Evolutionary conservation across 2,797 vertebrate genomes (phyloP), one percentile per base, ranked within the genome.

Genomic region (Melanotaenia maccullochi): DNA sequence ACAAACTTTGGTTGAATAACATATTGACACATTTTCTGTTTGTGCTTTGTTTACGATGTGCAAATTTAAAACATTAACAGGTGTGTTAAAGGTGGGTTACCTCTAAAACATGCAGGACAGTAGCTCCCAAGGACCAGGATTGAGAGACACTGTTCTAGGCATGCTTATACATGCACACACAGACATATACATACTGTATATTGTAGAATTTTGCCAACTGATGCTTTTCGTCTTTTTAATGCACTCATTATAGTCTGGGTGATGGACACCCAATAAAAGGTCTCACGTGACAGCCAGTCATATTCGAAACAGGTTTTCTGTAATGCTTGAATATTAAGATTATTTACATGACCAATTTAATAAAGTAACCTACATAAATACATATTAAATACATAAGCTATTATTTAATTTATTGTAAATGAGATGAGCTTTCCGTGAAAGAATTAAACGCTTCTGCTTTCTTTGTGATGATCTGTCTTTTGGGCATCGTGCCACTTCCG

Each of bases 191-290:
- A 30, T 30, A 30, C 28, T 30, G 28, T 56, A 51, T 42, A 40
- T 65, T 66, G 76, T 54, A 75, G 63, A 86, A 81, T 73, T 73
- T 82, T 83, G 68, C 74, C 84, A 82, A 69, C 60, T 86, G 85
- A 83, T 84, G 85, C 73, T 75, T 89, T 89, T 84, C 77, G 81
- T 83, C 60, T 75, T 68, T 56, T 65, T 88, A 87, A 90, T 89
- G 61, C 88, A 89, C 57, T 75, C 79, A 75, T 73, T 71, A 55
- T 60, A 61, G 60, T 76, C 65, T 71, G 61, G 67, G 58, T 73
- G 49, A 74, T 68, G 61, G 61, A 59, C 64, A 35, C 3, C 9
- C 28, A 58, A 62, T 38, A 63, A 65, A 22, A 36, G 30, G 30
- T 32, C 36, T 24, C 51, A 22, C 42, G 11, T 62, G 52, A 52